These are phyloP conservation scores for Okapia johnstoni DNA, from an alignment of 2,113 vertebrate genomes.

Conservation along the genomic window DNA sequence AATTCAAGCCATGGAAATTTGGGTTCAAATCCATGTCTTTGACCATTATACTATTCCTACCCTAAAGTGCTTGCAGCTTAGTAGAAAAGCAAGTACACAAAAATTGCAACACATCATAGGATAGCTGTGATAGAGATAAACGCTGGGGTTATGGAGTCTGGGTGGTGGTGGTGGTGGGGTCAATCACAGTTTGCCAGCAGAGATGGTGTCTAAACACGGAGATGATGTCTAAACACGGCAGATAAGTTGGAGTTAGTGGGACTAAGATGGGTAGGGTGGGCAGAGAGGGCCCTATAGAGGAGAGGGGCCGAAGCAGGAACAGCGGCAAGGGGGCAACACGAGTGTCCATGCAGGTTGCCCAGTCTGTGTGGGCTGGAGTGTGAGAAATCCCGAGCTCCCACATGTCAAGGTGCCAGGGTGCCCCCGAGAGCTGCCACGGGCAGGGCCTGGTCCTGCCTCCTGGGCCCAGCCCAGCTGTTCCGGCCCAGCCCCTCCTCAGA, in stretches of 20 bases:
- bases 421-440: accelerated
- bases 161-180: not conserved
- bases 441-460: not conserved
- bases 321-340: not conserved
- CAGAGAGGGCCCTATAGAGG: not conserved
- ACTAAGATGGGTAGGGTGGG: not conserved
- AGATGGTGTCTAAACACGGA: not conserved
- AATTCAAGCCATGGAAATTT: not conserved
- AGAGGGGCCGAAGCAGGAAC: not conserved
- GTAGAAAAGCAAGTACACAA: not conserved
- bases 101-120: accelerated
- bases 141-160: not conserved
- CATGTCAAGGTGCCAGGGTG: not conserved
- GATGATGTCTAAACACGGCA: not conserved
- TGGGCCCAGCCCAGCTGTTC: not conserved
- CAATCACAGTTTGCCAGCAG: not conserved
- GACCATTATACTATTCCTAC: not conserved
- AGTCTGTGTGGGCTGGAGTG: not conserved
- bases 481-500: not conserved
- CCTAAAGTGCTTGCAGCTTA: not conserved
- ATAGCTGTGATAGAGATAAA: not conserved
- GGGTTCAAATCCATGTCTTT: not conserved
- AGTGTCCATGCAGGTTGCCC: accelerated
- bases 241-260: not conserved
- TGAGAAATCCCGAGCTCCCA: not conserved